Percentiles rank a stretch among this genome's conserved stretches.
Evolutionary conservation across 2,113 vertebrate genomes (phyloP).

Genomic region (Saguinus imperator): DNA sequence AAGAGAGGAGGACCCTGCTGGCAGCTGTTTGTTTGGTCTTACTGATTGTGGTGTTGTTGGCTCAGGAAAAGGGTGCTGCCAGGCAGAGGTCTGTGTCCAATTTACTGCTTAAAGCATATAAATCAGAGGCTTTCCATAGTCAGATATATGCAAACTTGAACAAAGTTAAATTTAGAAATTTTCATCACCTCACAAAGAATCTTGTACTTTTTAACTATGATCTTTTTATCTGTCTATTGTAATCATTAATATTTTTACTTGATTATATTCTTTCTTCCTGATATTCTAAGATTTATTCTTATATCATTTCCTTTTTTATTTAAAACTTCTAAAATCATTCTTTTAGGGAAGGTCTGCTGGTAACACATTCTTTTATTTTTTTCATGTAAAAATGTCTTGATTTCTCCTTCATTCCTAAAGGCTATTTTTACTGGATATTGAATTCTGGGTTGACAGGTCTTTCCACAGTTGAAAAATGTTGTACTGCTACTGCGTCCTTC

Average conservation of each 20-base stretch:
- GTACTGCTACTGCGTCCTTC: not conserved
- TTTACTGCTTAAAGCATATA: not conserved
- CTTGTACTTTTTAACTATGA: not conserved
- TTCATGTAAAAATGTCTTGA: not conserved
- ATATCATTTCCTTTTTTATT: not conserved
- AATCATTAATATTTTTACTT: not conserved
- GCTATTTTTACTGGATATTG: not conserved
- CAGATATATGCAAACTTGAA: not conserved
- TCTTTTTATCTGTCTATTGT: not conserved
- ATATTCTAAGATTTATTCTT: not conserved
- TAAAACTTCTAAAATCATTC: not conserved
- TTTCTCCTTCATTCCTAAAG: not conserved
- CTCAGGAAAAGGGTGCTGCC: too few species aligned
- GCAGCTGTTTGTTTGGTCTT: too few species aligned
- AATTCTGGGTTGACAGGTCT: not conserved
- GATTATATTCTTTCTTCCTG: not conserved
- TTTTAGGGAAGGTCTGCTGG: not conserved
- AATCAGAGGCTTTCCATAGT: not conserved
- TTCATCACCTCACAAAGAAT: not conserved
- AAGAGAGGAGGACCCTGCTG: too few species aligned
- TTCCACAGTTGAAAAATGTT: not conserved
- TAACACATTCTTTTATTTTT: not conserved
- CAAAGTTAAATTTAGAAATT: not conserved
- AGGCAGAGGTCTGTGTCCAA: too few species aligned
- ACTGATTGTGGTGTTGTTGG: too few species aligned